Evolutionary conservation across 2,797 vertebrate species (phyloP), one percentile per base, ranked within the genome.

Genomic region (Pangasius macronema): DNA sequence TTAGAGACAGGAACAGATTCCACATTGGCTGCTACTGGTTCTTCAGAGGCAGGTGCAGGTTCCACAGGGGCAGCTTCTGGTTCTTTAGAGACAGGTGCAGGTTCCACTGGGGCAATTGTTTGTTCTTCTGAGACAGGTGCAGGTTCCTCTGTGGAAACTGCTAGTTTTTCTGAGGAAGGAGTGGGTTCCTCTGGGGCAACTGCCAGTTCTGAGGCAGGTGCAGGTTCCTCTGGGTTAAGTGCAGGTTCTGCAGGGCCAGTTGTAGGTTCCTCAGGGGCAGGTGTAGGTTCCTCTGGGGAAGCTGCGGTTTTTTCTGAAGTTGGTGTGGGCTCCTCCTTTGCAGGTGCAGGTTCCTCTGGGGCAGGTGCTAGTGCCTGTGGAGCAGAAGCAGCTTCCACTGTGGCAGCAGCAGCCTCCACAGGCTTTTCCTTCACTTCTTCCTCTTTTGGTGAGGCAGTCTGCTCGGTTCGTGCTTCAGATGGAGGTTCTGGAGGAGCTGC

Each of bases 281-380:
- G 9, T 57, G n/a, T n/a, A 63, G 85, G 22, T 42, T 70, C 18
- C n/a, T 77, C 13, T 63, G 5, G 79, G 67, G 46, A 33, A 82
- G 59, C 89, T 68, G 87, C 85, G 76, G 89, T 84, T 85, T 90
- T 84, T 51, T 93, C 91, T 85, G 92, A 14, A 2, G 57, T 51
- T 18, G 77, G 7, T 59, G 27, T 24, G 63, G 85, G 51, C 42
- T 61, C 30, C 22, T 77, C 13, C 1, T 42, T 53, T 11, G 89
- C 51, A 16, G 55, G 22, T 22, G 27, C 55, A 39, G 59, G 76
- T 27, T 53, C 30, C 46, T 73, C 27, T 30, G 53, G 87, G n/a
- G 39, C 82, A 36, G 76, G 39, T 72, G 30, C 14, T 51, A 46
- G 61, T 68, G 89, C 82, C 36, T 82, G 49, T 55, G 42, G n/a